Evolutionary conservation across 2,888 invertebrate species (phyloP), one percentile per base, ranked within the genome.

Genomic region (Strigamia maritima): DNA sequence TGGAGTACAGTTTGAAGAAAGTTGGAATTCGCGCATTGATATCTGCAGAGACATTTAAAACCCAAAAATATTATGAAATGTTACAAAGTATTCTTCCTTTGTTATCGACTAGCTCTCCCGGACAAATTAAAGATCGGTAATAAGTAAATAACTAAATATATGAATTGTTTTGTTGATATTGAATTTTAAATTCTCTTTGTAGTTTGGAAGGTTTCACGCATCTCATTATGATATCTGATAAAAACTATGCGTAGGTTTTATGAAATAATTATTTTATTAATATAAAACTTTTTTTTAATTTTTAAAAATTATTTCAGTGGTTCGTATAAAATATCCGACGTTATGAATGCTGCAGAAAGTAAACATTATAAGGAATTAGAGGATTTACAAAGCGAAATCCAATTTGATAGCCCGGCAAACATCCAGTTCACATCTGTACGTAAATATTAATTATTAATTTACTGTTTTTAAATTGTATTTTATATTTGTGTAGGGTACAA

Each of bases 341-440:
- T 75, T 80, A 78, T 79, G 80, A 85, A 85, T 81, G 86, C 86
- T 49, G 88, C 86, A 16, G 86, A 85, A 8, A 84, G 82, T 12
- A 84, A 85, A n/a, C 84, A 85, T 26, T 81, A 84, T 16, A 80
- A 82, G 28, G 81, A 83, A 24, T 82, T 89, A 54, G 82, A 84
- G 16, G 83, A 87, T 60, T 83, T 88, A 78, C 90, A 91, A 83
- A 82, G 85, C 0, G 82, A 84, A 0, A 88, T 94, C 14, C 88
- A 90, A 77, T 90, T 92, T 44, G 91, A 92, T 84, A 89, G 90
- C 60, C 89, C 91, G 0, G 90, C 90, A 82, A 93, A 92, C 84
- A 91, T 96, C 82, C 91, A 94, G 84, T 94, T 94, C 84, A 94
- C 94, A 0, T 95, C 94, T 0, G 89, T 89, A 84, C 84, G 85